phyloP scores from a whole-genome alignment of 2,888 invertebrate genomes.

The Helobdella robusta region DNA sequence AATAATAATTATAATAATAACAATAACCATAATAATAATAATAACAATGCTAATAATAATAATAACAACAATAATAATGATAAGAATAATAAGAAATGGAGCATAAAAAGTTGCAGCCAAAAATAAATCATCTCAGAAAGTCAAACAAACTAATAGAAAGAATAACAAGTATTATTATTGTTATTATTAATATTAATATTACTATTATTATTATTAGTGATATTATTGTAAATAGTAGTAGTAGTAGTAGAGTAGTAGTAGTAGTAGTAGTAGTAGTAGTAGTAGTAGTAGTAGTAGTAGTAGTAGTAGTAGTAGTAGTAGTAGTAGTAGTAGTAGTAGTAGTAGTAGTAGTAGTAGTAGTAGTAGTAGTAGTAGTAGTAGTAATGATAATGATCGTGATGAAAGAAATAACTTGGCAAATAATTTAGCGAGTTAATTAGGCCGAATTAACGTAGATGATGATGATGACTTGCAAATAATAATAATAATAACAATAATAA shows the following conservation, averaged over 20 bases:
- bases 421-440: too few relatives aligned
- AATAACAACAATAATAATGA: too few relatives aligned
- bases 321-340: conserved; percentile 14
- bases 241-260: conserved; percentile 1
- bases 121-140: too few relatives aligned
- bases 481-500: conserved; percentile 50
- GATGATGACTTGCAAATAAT: too few relatives aligned
- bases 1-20: too few relatives aligned
- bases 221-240: neutral
- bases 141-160: too few relatives aligned
- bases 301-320: conserved; percentile 2
- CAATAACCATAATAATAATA: too few relatives aligned
- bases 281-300: conserved; percentile 3
- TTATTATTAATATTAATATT: neutral
- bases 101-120: too few relatives aligned
- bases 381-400: neutral
- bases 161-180: neutral
- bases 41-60: too few relatives aligned
- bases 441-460: too few relatives aligned
- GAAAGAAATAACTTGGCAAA: neutral
- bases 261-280: conserved; percentile 19
- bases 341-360: conserved; percentile 12
- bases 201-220: neutral
- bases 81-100: too few relatives aligned
- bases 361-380: conserved; percentile 3